A percentile compares a stretch with the other conserved stretches of the same genome.
These are phyloP conservation scores for Coranthus polyacanthus DNA, from an alignment of 2,797 vertebrate species.

Conservation along the genomic window DNA sequence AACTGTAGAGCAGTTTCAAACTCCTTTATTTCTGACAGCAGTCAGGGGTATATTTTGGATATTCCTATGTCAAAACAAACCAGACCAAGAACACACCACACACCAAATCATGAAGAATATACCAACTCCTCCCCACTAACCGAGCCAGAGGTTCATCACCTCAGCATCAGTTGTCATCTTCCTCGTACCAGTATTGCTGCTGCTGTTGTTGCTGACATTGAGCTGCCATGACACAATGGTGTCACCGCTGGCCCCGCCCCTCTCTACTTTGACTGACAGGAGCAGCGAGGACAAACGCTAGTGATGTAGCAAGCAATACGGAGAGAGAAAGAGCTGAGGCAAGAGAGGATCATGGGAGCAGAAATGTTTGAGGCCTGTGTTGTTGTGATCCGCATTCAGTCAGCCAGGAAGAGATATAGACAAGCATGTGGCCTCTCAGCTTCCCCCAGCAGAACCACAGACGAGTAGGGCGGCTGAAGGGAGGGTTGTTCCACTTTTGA, in stretches of 20 bases:
- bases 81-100: too few relatives aligned
- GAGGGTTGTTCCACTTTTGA: constrained; percentile 35
- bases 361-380: constrained; percentile 11
- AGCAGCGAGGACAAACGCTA: constrained; percentile 23
- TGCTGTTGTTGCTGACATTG: constrained; percentile 45
- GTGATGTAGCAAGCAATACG: neutral
- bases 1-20: too few relatives aligned
- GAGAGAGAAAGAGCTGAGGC: neutral
- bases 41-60: too few relatives aligned
- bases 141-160: too few relatives aligned
- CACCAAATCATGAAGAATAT: too few relatives aligned
- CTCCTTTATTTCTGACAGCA: too few relatives aligned
- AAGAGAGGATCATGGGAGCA: constrained; percentile 15
- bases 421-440: constrained; percentile 32
- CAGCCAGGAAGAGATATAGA: constrained; percentile 47
- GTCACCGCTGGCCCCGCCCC: constrained; percentile 54
- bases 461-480: constrained; percentile 3
- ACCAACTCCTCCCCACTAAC: too few relatives aligned
- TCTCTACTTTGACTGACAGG: constrained; percentile 35
- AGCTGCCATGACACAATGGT: constrained; percentile 74
- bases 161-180: constrained; percentile 9
- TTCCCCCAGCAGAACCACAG: constrained; percentile 9
- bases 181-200: neutral
- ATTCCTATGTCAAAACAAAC: too few relatives aligned
- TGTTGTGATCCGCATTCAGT: constrained; percentile 45